phyloP scores from a whole-genome alignment of 2,113 vertebrate genomes.

The Sphyrna mokarran region DNA sequence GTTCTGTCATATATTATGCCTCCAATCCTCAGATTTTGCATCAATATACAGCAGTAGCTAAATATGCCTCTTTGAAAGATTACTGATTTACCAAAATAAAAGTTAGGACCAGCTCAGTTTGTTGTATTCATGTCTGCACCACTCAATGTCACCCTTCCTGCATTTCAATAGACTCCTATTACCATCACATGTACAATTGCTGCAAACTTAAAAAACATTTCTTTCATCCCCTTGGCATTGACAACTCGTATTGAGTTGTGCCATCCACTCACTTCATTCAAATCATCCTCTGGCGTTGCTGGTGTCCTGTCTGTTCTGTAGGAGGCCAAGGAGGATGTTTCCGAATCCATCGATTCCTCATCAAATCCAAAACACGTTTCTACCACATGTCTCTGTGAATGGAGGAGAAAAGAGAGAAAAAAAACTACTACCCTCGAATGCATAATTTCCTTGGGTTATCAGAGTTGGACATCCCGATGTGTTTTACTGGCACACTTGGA shows the following conservation, averaged over 20 bases:
- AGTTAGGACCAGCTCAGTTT: not conserved
- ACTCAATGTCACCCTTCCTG: not conserved
- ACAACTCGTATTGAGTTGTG: not conserved
- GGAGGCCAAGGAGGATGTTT: conserved; percentile 89
- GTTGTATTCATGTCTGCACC: not conserved
- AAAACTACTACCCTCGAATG: not conserved
- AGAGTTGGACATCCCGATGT: not conserved
- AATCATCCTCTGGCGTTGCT: conserved; percentile 90
- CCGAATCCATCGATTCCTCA: conserved; percentile 96
- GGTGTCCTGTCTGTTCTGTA: conserved; percentile 89
- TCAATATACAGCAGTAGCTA: not conserved
- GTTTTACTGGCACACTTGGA: not conserved
- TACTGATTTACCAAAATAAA: not conserved
- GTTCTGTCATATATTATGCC: not conserved
- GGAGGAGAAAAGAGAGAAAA: not conserved
- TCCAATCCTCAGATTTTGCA: not conserved
- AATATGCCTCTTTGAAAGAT: not conserved
- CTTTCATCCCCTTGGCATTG: not conserved
- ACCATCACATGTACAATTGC: not conserved
- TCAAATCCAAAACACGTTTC: conserved; percentile 91
- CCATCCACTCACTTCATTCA: conserved; percentile 66
- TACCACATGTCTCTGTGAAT: conserved; percentile 76
- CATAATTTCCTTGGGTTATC: not conserved
- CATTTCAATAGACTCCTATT: not conserved
- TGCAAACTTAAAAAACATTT: not conserved